Evolutionary conservation across 92 coral and sea anemone species (phyloP).

Genomic region (Hydrozoanthus gracilis): DNA sequence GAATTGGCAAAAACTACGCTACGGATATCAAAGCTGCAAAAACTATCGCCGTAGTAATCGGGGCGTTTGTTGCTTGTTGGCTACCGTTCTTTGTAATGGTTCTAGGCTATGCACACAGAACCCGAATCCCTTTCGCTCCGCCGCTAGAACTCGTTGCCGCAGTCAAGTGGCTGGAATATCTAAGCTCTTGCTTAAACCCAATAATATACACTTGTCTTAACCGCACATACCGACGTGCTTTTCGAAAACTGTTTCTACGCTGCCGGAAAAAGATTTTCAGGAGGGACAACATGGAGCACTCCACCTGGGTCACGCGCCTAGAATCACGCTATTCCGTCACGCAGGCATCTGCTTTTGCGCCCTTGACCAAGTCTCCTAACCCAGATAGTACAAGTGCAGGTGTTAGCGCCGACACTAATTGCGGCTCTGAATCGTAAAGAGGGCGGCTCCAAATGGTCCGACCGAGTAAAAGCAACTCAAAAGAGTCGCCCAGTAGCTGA

Average conservation of each 20-base stretch:
- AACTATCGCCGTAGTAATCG: constrained; percentile 95
- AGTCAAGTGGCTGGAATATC: constrained; percentile 84
- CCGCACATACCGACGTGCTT: constrained; percentile 89
- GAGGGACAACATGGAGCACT: constrained; percentile 61
- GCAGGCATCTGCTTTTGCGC: constrained; percentile 49
- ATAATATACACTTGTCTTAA: constrained; percentile 94
- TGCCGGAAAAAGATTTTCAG: constrained; percentile 69
- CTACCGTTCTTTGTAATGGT: constrained; percentile 81
- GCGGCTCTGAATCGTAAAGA: background rate
- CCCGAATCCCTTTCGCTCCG: constrained; percentile 12
- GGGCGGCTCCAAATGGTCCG: too few relatives aligned
- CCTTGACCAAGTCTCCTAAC: constrained; percentile 13
- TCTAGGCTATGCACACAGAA: constrained; percentile 63
- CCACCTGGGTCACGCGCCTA: constrained; percentile 64
- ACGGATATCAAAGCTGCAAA: constrained; percentile 97
- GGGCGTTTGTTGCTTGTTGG: constrained; percentile 87
- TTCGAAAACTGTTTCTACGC: constrained; percentile 80
- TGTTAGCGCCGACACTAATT: background rate
- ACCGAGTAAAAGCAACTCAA: too few relatives aligned
- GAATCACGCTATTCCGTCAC: constrained; percentile 59
- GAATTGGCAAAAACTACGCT: constrained; percentile 94
- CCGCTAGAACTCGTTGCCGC: constrained; percentile 51
- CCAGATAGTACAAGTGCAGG: background rate
- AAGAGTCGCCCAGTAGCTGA: too few relatives aligned
- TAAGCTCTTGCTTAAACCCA: constrained; percentile 93